phyloP scores from a whole-genome alignment of 2,888 invertebrate genomes.

The Unio pictorum region DNA sequence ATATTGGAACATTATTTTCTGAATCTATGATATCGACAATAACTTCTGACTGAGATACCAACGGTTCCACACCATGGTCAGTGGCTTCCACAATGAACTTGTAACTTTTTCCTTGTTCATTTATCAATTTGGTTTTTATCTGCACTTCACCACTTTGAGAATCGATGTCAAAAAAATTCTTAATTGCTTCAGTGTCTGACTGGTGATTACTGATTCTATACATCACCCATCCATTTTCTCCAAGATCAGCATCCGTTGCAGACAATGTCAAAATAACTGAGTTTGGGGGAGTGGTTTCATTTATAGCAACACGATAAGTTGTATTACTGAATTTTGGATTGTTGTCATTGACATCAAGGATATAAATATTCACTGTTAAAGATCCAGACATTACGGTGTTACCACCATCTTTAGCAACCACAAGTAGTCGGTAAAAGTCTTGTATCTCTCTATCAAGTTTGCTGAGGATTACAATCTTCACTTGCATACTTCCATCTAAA shows the following conservation, averaged over 20 bases:
- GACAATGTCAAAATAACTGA: conserved; percentile 73
- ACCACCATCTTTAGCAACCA: conserved; percentile 36
- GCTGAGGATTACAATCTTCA: conserved; percentile 25
- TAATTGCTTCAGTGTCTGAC: conserved; percentile 15
- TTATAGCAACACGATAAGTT: conserved; percentile 24
- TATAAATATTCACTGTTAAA: conserved; percentile 23
- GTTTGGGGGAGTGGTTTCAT: conserved; percentile 20
- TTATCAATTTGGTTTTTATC: conserved; percentile 15
- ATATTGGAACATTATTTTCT: conserved; percentile 42
- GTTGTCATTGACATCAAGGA: conserved; percentile 37
- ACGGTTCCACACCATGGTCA: conserved; percentile 33
- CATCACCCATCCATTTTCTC: conserved; percentile 77
- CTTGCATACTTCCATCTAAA: conserved; percentile 20
- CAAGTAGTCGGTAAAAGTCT: conserved; percentile 25
- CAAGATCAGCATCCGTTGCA: conserved; percentile 88
- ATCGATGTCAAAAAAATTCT: conserved; percentile 19
- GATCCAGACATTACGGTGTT: conserved; percentile 18
- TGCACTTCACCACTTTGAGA: conserved; percentile 20
- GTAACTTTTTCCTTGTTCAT: conserved; percentile 22
- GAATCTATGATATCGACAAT: conserved; percentile 38
- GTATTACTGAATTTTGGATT: conserved; percentile 22
- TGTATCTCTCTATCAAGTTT: conserved; percentile 33
- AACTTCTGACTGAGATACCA: conserved; percentile 36
- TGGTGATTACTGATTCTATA: conserved; percentile 25
- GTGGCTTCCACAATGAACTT: conserved; percentile 41